Conservation (phyloP, 2,888 invertebrate species). For the Odontomyia ornata region DNA sequence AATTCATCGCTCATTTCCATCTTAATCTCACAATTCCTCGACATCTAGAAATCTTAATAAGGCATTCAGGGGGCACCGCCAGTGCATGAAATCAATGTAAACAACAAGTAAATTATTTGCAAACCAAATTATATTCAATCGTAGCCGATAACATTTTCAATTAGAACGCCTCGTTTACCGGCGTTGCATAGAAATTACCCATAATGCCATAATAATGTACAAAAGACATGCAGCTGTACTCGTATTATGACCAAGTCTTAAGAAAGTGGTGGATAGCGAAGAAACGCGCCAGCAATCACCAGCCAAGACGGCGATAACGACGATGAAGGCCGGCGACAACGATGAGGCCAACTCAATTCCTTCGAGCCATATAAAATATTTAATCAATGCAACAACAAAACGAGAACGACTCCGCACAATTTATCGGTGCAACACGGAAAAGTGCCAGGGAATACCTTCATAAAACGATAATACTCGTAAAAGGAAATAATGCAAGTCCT, state of each 20-base stretch:
- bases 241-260: conserved; percentile 4
- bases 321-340: background rate
- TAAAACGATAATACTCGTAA: conserved; percentile 39
- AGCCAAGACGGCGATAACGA: background rate
- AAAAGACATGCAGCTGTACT: conserved; percentile 27
- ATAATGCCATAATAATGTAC: conserved; percentile 29
- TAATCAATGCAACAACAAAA: conserved; percentile 40
- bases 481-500: conserved; percentile 33
- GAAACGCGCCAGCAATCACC: conserved; percentile 4
- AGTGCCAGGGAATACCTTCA: conserved; percentile 37
- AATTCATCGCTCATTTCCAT: too few relatives aligned
- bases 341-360: background rate
- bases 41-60: too few relatives aligned
- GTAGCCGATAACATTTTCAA: conserved; percentile 36
- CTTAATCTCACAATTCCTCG: too few relatives aligned
- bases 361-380: conserved; percentile 37
- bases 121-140: conserved; percentile 38
- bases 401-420: conserved; percentile 16
- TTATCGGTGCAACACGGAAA: conserved; percentile 38
- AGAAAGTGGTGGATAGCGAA: conserved; percentile 2
- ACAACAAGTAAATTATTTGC: conserved; percentile 35
- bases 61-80: too few relatives aligned
- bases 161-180: conserved; percentile 42
- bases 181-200: conserved; percentile 31
- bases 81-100: conserved; percentile 12